Evolutionary conservation across 2,888 invertebrate genomes (phyloP), one percentile per base, ranked within the genome.

Genomic region (Steinernema hermaphroditum): DNA sequence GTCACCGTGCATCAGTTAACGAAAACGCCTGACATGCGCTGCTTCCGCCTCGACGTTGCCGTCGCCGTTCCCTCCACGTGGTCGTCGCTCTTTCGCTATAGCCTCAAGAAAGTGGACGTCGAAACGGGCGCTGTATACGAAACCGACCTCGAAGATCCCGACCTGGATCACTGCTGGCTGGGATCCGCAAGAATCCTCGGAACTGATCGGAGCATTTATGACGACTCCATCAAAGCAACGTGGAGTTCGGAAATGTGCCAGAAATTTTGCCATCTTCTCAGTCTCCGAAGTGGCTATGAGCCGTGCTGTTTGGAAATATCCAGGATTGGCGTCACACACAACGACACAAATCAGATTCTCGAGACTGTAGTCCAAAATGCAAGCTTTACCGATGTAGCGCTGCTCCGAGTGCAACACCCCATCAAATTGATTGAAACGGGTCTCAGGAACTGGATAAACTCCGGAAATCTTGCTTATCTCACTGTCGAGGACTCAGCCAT

Each of bases 401-500:
- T 32, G 32, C 43, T 69, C 44, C 34, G 34, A 22, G 70, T 68
- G 32, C 68, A 68, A n/a, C 43, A 68, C 43, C 37, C 14, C 6
- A 68, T 43, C 22, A 68, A 22, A 12, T 2, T 34, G 8, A 29
- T 41, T 2, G 68, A 68, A 54, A 54, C 19, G 6, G 54, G 54
- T 54, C 54, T 54, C 8, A 14, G 27, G 54, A 54, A 54, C 27
- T 54, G 54, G 54, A 54, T 54, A 22, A 54, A 54, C 54, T 54
- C 54, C 9, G 54, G 54, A 54, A 54, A 54, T 54, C 24, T 54
- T 16, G 16, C 16, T 6, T 24, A 54, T 27, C 54, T 54, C 19
- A 54, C 27, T 27, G 54, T 54, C 16, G 54, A 54, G 27, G 54
- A 54, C 24, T 54, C 54, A 14, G 54, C 54, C 8, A 16, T 54